phyloP scores from a whole-genome alignment of 1,140 invertebrate species.

The Temnothorax longispinosus region DNA sequence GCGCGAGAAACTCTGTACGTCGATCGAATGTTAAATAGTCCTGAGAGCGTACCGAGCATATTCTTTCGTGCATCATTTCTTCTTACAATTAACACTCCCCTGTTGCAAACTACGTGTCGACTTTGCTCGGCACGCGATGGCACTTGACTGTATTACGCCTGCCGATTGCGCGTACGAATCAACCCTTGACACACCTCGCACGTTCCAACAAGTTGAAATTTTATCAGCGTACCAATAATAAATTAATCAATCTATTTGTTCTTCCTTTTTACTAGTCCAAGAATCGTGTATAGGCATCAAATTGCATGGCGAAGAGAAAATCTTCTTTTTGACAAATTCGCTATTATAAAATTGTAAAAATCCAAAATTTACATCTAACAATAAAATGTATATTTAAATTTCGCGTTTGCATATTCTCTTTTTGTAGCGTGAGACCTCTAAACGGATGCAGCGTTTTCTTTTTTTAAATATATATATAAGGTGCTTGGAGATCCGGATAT shows the following conservation, averaged over 20 bases:
- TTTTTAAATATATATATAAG: too few relatives aligned
- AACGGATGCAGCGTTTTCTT: background rate
- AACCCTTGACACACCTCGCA: background rate
- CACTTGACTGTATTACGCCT: background rate
- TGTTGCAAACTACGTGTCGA: background rate
- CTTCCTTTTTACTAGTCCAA: background rate
- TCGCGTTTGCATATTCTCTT: background rate
- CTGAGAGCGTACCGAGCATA: background rate
- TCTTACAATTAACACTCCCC: slow-evolving; percentile 27
- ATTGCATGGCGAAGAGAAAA: background rate
- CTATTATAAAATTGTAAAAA: background rate
- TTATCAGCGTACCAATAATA: background rate
- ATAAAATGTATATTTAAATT: background rate
- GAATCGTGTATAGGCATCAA: background rate
- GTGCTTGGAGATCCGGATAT: too few relatives aligned
- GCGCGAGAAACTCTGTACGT: background rate
- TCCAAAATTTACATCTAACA: background rate
- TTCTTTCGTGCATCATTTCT: background rate
- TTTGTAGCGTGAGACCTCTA: background rate
- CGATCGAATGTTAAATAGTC: slow-evolving; percentile 49
- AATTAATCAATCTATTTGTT: background rate
- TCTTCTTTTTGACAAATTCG: background rate
- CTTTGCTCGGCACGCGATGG: background rate
- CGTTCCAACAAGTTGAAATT: background rate
- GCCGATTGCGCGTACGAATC: background rate